Evolutionary conservation across 2,888 invertebrate species (phyloP), one percentile per base, ranked within the genome.

Genomic region (Antheraea assamensis): DNA sequence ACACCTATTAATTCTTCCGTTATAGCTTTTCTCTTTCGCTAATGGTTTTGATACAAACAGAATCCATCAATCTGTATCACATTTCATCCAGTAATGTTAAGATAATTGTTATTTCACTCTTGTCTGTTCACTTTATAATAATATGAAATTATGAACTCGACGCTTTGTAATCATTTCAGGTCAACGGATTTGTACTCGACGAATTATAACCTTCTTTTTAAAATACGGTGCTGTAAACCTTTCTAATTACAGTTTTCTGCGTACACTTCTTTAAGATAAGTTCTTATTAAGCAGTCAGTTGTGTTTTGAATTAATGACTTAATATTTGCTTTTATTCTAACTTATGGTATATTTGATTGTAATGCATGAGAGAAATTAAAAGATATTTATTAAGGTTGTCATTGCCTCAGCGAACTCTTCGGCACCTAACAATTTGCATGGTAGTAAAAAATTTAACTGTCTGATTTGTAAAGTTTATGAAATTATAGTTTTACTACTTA

Each of bases 201-300:
- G 35, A 68, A 68, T 64, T 64, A 64, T 68, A 68, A 35, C 68
- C 68, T 68, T 68, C 68, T 68, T 35, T 68, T 35, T 35, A 35
- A 68, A 68, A 68, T 31, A 35, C 35, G 35, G 68, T 35, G 68
- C 68, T 35, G 68, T 64, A 68, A 68, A 68, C 68, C 68, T 68
- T 68, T 68, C 68, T 68, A 68, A 68, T 68, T 68, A 68, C 35
- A 68, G 68, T 68, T 68, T 68, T 68, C 35, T 68, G 13, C 35
- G 68, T 68, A n/a, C 35, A 68, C 17, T 64, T 64, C 61, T 64
- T 64, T 64, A 64, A 30, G 35, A 68, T 68, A 68, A n/a, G 68
- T 68, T 68, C 68, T 68, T 68, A 68, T 68, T 68, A 68, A 68
- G 35, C 35, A 68, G 68, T 68, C 68, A 68, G 68, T 68, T 68